Base-by-base conservation (phyloP, 2,888 invertebrate genomes). In the Noctua pronuba region DNA sequence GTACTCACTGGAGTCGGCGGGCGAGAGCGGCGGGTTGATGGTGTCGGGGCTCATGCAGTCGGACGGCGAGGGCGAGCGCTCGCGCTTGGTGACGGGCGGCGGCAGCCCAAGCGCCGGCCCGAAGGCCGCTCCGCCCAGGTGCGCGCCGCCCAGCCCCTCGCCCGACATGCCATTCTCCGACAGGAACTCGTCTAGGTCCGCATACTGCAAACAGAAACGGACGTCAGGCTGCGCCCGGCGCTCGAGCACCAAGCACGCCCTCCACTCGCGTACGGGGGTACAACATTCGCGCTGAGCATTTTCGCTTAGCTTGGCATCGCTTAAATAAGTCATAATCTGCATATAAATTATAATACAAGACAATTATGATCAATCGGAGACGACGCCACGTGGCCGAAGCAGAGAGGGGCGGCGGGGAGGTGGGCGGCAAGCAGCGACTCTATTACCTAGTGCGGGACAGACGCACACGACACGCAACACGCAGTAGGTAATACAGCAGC, bases 111-210 rank as follows among this genome's bases (percentile, higher is more conserved):
- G 95, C 84, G 97, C 96, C 86, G 97, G 95, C 75, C 97, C 97
- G 91, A 98, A 94, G 95, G 97, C 97, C 73, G 98, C 97, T 90
- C 97, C 97, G 86, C 98, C 97, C 87, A 97, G 96, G 93, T 98
- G 97, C 86, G 97, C 97, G 88, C 97, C 97, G 81, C 97, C 97
- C 93, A 98, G 96, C 1, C 97, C 98, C 94, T 99, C 98, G 95
- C 98, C 98, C 87, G 99, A 98, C 96, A 99, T 98, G 91, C 99
- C 99, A 95, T 99, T 99, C 97, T 99, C 99, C 93, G 98, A 99
- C 93, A 99, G 97, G 97, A 99, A 99, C 97, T 99, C 99, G 97
- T 99, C 99, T 97, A 99, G 97, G 97, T 99, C 99, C 97, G 99
- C 99, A 96, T 99, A 99, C 98, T 99, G 97, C 90, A 97, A 60